A percentile compares a stretch with the other conserved stretches of the same genome.
These are phyloP conservation scores for Agonopterix heracliana DNA, from an alignment of 2,888 invertebrate genomes.

Conservation along the genomic window DNA sequence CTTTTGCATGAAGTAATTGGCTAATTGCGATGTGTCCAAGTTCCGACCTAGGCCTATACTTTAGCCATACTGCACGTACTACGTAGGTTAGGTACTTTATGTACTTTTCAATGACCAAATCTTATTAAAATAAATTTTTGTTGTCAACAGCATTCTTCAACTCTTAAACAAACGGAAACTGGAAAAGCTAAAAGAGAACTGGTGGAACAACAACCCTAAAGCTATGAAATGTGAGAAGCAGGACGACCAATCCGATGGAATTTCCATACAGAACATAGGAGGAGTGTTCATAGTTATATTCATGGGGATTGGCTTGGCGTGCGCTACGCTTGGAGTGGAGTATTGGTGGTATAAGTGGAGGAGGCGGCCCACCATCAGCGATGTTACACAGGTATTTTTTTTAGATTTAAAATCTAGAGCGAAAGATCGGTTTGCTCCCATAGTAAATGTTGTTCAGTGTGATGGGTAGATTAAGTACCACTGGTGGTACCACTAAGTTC, in stretches of 20 bases:
- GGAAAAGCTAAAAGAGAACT: constrained; percentile 95
- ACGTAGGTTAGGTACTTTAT: too few relatives aligned
- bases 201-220: constrained; percentile 95
- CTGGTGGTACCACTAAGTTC: too few relatives aligned
- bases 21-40: too few relatives aligned
- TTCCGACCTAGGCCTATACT: too few relatives aligned
- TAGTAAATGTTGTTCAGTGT: too few relatives aligned
- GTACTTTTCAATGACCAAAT: background rate
- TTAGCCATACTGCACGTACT: too few relatives aligned
- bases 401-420: too few relatives aligned
- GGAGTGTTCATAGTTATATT: constrained; percentile 99
- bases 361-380: constrained; percentile 77
- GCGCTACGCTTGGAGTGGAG: constrained; percentile 92
- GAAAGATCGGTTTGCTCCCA: too few relatives aligned
- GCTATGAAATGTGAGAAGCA: constrained; percentile 88
- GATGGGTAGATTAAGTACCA: too few relatives aligned
- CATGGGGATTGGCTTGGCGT: constrained; percentile 94
- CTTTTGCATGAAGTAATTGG: too few relatives aligned
- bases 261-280: constrained; percentile 97
- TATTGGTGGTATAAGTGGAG: constrained; percentile 95
- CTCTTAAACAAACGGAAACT: constrained; percentile 94
- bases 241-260: constrained; percentile 96
- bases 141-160: constrained; percentile 85
- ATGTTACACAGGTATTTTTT: constrained; percentile 73
- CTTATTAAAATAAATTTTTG: background rate